phyloP scores from a whole-genome alignment of 2,113 vertebrate genomes.

The Serilophus lunatus region DNA sequence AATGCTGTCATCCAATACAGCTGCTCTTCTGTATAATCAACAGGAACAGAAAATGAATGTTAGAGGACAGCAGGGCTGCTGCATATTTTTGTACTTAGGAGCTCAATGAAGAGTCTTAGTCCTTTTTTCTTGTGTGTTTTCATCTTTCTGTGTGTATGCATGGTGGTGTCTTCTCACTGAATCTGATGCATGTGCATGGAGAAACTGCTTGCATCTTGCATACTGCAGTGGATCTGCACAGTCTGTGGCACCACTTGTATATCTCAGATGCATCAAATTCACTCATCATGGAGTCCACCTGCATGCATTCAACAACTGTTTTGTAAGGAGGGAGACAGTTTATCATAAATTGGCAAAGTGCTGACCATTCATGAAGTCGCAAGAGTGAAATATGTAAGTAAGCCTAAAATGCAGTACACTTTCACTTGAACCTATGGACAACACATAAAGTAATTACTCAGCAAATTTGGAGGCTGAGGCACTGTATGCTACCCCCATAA shows the following conservation, averaged over 20 bases:
- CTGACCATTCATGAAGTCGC: not conserved
- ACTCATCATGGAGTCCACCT: not conserved
- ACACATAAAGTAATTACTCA: not conserved
- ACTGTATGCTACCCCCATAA: not conserved
- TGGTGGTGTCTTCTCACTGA: not conserved
- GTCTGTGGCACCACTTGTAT: not conserved
- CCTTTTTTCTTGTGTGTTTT: not conserved
- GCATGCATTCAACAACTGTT: fast-evolving
- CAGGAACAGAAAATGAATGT: not conserved
- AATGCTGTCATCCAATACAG: not conserved
- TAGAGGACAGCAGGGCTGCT: not conserved
- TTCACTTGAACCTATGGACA: not conserved
- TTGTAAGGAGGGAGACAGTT: not conserved
- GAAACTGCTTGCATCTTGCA: not conserved
- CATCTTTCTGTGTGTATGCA: not conserved
- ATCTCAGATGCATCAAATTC: not conserved
- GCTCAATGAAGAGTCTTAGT: not conserved
- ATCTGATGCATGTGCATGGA: fast-evolving
- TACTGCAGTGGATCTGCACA: not conserved
- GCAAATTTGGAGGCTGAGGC: not conserved
- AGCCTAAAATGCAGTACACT: not conserved
- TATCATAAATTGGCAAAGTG: not conserved
- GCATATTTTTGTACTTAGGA: not conserved
- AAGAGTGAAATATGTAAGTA: not conserved
- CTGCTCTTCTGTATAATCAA: not conserved